Conservation (phyloP, 2,797 vertebrate genomes). For the Percopsis omiscomaycus region DNA sequence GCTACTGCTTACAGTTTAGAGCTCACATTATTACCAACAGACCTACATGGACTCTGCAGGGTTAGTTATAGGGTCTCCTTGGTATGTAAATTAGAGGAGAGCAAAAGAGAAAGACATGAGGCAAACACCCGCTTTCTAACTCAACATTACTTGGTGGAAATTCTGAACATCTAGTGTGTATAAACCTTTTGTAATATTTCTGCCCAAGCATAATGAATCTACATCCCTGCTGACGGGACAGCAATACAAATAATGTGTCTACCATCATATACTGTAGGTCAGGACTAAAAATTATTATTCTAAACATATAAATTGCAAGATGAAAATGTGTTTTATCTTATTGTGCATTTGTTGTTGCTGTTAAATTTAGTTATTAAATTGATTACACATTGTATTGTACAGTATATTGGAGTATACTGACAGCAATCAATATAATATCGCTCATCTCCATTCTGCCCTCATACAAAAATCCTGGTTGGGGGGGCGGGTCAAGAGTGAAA, state of each 20-base stretch:
- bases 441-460: conserved; percentile 7
- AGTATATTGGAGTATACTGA: background rate
- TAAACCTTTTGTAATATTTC: no score
- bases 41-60: background rate
- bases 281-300: no score
- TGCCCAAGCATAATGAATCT: no score
- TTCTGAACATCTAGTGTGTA: no score
- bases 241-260: no score
- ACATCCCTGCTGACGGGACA: no score
- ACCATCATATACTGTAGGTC: no score
- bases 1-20: background rate
- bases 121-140: background rate
- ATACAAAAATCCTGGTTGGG: conserved; percentile 29
- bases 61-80: background rate
- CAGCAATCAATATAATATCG: background rate
- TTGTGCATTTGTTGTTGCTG: background rate
- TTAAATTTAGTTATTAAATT: background rate
- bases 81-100: background rate
- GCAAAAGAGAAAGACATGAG: conserved; percentile 6
- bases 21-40: background rate
- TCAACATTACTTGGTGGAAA: no score
- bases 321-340: background rate
- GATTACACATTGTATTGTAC: background rate
- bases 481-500: conserved; percentile 40
- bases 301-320: no score